phyloP scores from a whole-genome alignment of 2,888 invertebrate genomes.

The Drosophila trichaetosa region DNA sequence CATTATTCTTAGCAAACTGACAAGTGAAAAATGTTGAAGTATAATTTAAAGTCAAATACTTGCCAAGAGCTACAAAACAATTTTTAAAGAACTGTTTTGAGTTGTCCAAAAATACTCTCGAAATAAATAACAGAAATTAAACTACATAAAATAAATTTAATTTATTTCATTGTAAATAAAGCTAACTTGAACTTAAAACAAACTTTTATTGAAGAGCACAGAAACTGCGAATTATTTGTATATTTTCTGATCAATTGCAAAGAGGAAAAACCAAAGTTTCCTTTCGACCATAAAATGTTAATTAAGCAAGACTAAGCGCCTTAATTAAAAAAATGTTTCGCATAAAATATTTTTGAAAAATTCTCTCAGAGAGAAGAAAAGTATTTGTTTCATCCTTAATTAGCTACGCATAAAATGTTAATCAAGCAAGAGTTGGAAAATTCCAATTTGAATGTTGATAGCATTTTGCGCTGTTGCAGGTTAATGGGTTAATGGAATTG shows the following conservation, averaged over 20 bases:
- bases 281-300: neutral
- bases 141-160: neutral
- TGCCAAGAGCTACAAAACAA: neutral
- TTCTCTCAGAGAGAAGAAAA: neutral
- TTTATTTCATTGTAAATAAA: neutral
- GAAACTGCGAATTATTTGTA: neutral
- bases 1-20: neutral
- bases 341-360: neutral
- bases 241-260: neutral
- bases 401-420: neutral
- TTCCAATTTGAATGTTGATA: slow-evolving; percentile 8
- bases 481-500: slow-evolving; percentile 78
- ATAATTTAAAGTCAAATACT: neutral
- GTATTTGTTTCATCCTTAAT: neutral
- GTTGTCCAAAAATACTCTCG: neutral
- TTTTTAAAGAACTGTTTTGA: neutral
- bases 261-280: neutral
- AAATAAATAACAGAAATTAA: neutral
- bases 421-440: slow-evolving; percentile 5
- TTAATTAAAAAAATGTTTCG: neutral
- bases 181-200: neutral
- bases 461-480: slow-evolving; percentile 42
- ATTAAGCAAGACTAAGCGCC: neutral
- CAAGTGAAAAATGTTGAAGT: neutral
- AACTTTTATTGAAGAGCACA: neutral